phyloP scores from a whole-genome alignment of 2,888 invertebrate genomes.

The Drosophila conformis region DNA sequence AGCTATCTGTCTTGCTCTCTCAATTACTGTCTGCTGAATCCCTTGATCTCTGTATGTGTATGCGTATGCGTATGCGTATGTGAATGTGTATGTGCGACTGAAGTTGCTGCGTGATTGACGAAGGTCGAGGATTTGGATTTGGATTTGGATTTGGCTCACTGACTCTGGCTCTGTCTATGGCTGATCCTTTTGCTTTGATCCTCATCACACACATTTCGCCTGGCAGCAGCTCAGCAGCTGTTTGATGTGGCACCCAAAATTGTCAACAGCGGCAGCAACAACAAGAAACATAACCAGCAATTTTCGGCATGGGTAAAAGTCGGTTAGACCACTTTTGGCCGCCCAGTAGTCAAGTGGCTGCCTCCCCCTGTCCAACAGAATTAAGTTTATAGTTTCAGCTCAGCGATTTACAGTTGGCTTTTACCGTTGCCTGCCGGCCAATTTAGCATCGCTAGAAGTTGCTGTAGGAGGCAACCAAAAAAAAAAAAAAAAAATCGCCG shows the following conservation, averaged over 20 bases:
- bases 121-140: constrained; percentile 51
- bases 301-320: constrained; percentile 45
- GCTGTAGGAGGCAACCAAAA: constrained; percentile 7
- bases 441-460: constrained; percentile 27
- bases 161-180: constrained; percentile 25
- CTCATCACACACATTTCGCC: constrained; percentile 74
- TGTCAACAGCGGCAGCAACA: constrained; percentile 37
- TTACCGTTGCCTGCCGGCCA: constrained; percentile 70
- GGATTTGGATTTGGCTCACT: constrained; percentile 1
- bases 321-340: constrained; percentile 31
- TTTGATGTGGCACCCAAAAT: constrained; percentile 27
- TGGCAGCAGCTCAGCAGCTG: constrained; percentile 42
- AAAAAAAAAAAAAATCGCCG: not conserved
- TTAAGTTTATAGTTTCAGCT: constrained; percentile 66
- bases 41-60: not conserved
- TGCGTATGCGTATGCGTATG: not conserved
- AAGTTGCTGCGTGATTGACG: constrained; percentile 66
- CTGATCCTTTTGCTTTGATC: constrained; percentile 54
- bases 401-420: constrained; percentile 51
- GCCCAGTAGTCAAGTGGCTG: constrained; percentile 66
- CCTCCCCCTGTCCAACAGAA: constrained; percentile 50
- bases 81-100: not conserved
- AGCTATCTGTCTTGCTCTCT: constrained; percentile 10
- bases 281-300: constrained; percentile 11
- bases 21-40: constrained; percentile 2